Conservation (phyloP, 2,113 vertebrate species). For the Oreochromis aureus region DNA sequence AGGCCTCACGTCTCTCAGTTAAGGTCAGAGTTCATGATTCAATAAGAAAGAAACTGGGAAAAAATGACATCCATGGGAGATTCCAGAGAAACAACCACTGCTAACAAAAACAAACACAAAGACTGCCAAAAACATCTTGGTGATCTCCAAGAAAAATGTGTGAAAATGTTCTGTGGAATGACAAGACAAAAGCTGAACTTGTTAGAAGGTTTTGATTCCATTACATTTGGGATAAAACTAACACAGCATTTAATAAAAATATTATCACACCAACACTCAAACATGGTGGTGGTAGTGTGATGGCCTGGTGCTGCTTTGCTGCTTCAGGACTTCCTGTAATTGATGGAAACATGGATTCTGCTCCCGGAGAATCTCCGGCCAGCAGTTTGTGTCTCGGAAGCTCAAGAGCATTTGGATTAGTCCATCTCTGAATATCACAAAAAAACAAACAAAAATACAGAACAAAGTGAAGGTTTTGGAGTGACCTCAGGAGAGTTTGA, state of each 20-base stretch:
- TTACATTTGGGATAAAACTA: background rate
- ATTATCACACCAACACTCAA: background rate
- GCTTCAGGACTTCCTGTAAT: background rate
- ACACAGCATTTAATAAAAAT: background rate
- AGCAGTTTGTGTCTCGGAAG: background rate
- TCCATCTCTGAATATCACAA: background rate
- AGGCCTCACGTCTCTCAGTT: background rate
- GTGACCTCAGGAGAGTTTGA: background rate
- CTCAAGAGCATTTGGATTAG: background rate
- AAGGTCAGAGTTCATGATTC: background rate
- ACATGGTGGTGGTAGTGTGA: background rate
- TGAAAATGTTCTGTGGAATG: background rate
- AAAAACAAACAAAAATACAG: background rate
- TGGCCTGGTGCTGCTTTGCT: background rate
- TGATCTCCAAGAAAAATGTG: background rate
- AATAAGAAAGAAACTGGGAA: background rate
- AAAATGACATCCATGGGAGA: background rate
- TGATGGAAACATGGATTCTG: background rate
- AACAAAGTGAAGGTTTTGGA: background rate
- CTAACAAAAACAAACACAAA: background rate
- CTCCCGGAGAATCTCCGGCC: fast-evolving
- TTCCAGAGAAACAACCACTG: background rate
- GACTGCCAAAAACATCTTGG: background rate
- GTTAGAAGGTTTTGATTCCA: background rate
- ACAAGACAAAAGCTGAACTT: background rate